Base-by-base conservation (phyloP, 64 coral and sea anemone genomes). In the Pachyseris speciosa region DNA sequence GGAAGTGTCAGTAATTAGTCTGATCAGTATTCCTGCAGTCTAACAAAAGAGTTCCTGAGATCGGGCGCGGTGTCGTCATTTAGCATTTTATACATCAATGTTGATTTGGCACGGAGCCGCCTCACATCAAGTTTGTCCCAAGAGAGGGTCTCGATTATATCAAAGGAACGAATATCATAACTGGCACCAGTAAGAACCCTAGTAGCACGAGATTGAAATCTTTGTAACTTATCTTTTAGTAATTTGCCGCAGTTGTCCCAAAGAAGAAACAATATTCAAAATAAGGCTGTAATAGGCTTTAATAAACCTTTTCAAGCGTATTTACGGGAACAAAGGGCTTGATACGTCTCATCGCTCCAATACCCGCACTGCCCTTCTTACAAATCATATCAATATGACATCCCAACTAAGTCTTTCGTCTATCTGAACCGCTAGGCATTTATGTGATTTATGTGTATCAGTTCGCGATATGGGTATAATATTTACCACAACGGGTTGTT, bases 1-100 rank as follows among this genome's bases (percentile, higher is more conserved):
- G 88, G 88, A 83, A 70, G 36, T 57, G 88, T 64, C 52, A 91
- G 55, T 91, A 91, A 37, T 48, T 26, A 37, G 42, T 50, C 17
- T 85, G 83, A 41, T 34, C 53, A 60, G 20, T 11, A 86, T 75
- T 84, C 22, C 69, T 36, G n/a, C n/a, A n/a, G n/a, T 60, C 70
- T 27, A 74, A 64, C 33, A 75, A 85, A 84, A 72, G 57, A 85
- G 53, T 85, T 78, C 40, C 73, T 85, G 34, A 92, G 20, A 47
- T 86, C 49, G 27, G 79, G 39, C 16, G 83, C 32, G 36, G 64
- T 65, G 31, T 42, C 57, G 37, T 84, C 61, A 44, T 84, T 84
- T 3, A 84, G 36, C 13, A 84, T 67, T 48, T 84, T 84, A 11
- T 65, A 65, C 80, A 84, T 84, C 10, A 67, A 42, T 44, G 49